These are phyloP conservation scores for Sinhomidia bicolor DNA, from an alignment of 2,888 invertebrate genomes.

Conservation along the genomic window DNA sequence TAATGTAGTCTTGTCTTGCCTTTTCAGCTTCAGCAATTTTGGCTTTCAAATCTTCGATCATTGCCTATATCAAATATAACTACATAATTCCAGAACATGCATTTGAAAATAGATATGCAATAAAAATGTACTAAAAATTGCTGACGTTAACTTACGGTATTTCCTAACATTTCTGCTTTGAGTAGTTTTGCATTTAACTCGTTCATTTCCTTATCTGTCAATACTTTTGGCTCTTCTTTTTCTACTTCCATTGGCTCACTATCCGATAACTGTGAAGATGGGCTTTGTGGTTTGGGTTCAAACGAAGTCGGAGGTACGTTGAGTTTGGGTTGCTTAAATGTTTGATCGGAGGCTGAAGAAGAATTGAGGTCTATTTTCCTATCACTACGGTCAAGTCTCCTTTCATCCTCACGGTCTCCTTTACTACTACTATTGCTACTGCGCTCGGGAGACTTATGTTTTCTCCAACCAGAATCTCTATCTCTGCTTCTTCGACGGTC, in stretches of 20 bases:
- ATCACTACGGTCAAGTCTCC: too few species aligned
- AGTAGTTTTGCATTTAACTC: conserved; percentile 93
- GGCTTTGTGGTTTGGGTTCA: neutral
- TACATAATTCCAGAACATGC: too few species aligned
- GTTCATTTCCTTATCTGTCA: conserved; percentile 93
- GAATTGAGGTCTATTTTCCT: too few species aligned
- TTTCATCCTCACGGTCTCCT: neutral
- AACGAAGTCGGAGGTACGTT: neutral
- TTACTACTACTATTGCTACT: neutral
- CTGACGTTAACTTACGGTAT: conserved; percentile 83
- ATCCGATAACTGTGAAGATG: conserved; percentile 51
- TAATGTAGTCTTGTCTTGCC: conserved; percentile 77
- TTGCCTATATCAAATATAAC: conserved; percentile 82
- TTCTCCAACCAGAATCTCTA: conserved; percentile 55
- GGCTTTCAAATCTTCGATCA: conserved; percentile 87
- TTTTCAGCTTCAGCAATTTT: conserved; percentile 82
- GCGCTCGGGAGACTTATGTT: conserved; percentile 29
- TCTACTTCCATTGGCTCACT: conserved; percentile 41
- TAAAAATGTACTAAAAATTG: too few species aligned
- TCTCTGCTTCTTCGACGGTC: conserved; percentile 42
- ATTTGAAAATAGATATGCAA: too few species aligned
- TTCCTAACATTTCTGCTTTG: conserved; percentile 96
- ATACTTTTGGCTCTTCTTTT: conserved; percentile 81
- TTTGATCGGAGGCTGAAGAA: too few species aligned
- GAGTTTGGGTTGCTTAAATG: too few species aligned